phyloP scores from a whole-genome alignment of 2,113 vertebrate species.

The Cygnus buccinator region DNA sequence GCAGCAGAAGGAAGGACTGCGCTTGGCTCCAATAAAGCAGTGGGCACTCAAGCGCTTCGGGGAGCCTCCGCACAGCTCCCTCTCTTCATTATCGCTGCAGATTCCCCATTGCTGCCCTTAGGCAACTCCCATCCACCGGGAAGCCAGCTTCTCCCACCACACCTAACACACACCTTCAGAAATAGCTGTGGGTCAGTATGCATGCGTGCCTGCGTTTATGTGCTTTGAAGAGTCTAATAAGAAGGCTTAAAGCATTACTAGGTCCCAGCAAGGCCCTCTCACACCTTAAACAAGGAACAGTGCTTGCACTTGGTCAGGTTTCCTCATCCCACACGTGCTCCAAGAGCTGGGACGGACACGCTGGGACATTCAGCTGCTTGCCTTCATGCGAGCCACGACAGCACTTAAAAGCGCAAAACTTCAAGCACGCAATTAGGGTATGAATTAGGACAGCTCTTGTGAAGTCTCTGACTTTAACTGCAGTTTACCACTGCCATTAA shows the following conservation, averaged over 20 bases:
- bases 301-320: background rate
- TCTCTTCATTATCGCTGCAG: background rate
- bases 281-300: background rate
- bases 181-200: background rate
- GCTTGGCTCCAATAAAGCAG: background rate
- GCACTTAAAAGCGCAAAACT: background rate
- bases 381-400: background rate
- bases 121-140: background rate
- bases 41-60: background rate
- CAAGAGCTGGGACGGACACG: rapidly evolving
- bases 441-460: background rate
- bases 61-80: background rate
- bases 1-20: background rate
- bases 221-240: background rate
- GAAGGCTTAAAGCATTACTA: background rate
- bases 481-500: background rate
- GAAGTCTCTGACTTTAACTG: background rate
- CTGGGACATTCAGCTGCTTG: background rate
- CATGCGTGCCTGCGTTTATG: background rate
- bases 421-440: background rate
- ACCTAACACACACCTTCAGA: background rate
- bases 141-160: constrained; percentile 14
- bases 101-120: background rate
- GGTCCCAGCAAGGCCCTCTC: background rate
- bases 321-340: background rate